These are phyloP conservation scores for Ornithoptera priamus DNA, from an alignment of 2,888 invertebrate species.

Conservation along the genomic window DNA sequence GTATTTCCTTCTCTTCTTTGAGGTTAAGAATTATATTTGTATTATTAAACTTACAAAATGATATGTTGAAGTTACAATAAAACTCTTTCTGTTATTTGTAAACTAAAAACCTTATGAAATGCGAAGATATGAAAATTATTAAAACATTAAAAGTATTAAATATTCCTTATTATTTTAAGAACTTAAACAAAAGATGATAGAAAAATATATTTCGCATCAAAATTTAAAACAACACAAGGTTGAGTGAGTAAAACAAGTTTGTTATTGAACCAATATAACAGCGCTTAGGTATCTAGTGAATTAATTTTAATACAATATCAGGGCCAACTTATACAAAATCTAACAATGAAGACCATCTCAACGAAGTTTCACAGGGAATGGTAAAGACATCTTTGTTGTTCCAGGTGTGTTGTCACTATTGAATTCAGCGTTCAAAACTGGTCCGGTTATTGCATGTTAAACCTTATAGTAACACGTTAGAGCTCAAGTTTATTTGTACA, in stretches of 20 bases:
- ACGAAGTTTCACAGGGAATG: slow-evolving; percentile 20
- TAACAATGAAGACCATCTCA: slow-evolving; percentile 15
- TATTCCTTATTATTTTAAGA: neutral
- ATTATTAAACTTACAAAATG: too few species aligned
- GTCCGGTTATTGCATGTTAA: neutral
- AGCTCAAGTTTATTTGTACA: neutral
- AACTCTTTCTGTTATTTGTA: too few species aligned
- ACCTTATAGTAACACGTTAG: neutral
- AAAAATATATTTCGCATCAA: neutral
- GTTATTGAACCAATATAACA: neutral
- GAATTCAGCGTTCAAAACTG: slow-evolving; percentile 15
- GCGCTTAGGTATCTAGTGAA: slow-evolving; percentile 8
- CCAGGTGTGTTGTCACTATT: slow-evolving; percentile 22
- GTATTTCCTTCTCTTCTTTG: too few species aligned
- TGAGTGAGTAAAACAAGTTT: neutral
- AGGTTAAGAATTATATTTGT: too few species aligned
- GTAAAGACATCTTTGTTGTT: slow-evolving; percentile 27
- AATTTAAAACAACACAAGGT: neutral
- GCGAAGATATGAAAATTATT: too few species aligned
- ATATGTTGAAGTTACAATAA: too few species aligned
- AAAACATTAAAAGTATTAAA: neutral
- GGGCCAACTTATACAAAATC: slow-evolving; percentile 10
- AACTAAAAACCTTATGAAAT: too few species aligned
- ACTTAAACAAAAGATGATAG: neutral
- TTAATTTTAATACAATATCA: slow-evolving; percentile 19